Evolutionary conservation across 2,888 invertebrate genomes (phyloP), one percentile per base, ranked within the genome.

Genomic region (Carpatolechia fugitivella): DNA sequence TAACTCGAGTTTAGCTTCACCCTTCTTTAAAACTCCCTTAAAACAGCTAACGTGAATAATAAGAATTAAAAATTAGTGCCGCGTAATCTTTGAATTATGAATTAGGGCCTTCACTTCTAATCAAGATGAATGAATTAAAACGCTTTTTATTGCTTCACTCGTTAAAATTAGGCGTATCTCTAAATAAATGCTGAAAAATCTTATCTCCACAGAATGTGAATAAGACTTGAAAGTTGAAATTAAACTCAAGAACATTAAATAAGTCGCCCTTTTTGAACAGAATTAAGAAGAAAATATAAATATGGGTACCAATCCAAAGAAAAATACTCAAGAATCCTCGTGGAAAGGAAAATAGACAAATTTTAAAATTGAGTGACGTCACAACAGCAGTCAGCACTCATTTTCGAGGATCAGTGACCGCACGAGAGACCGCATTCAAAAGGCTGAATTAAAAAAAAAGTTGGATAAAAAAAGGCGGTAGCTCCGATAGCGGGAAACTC

Each of bases 1-100:
- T 80, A 80, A 81, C 65, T 64, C 59, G 58, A 61, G 51, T 61
- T 64, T 62, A 60, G 66, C 62, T 69, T 65, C 51, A 66, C 66
- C 64, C 68, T 67, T 65, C 58, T 59, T 53, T 55, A 57, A 63
- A 66, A 64, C 62, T 63, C 60, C 60, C 61, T 60, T 56, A 59
- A 59, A 63, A 63, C 61, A 58, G 60, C 61, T 59, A 52, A 63
- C 58, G 58, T 57, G 60, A 59, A 52, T 56, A 56, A 58, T 60
- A 58, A 55, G 31, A 35, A 38, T 44, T 44, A 44, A 44, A 33
- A 49, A 49, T 35, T 49, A 31, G 30, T 14, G 30, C 29, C 29
- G 52, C 16, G 31, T 47, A 44, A 52, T 52, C 18, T 52, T 31
- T 52, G 52, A 60, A 56, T 56, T 58, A 56, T 56, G 56, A 38